These are phyloP conservation scores for Zaprionus capensis DNA, from an alignment of 1,140 invertebrate genomes.

Conservation along the genomic window DNA sequence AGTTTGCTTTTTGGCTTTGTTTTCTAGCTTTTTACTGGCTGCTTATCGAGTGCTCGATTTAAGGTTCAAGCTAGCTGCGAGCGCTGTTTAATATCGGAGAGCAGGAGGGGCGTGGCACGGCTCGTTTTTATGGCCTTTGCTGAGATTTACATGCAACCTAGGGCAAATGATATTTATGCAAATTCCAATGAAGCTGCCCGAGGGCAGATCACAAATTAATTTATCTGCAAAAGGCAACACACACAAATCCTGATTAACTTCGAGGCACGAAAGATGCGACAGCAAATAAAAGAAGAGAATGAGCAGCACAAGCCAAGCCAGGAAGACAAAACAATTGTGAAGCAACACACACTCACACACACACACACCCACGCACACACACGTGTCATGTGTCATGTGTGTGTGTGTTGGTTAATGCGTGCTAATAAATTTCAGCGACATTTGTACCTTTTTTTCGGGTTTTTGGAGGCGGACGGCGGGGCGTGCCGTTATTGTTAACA, in stretches of 20 bases:
- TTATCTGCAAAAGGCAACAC: slow-evolving; percentile 60
- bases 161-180: slow-evolving; percentile 78
- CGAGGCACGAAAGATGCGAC: slow-evolving; percentile 39
- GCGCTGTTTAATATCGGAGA: slow-evolving; percentile 23
- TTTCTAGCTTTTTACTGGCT: slow-evolving; percentile 8
- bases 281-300: slow-evolving; percentile 37
- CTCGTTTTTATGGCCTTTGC: slow-evolving; percentile 23
- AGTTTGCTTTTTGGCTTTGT: slow-evolving; percentile 32
- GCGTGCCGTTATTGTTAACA: slow-evolving; percentile 73
- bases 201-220: slow-evolving; percentile 68
- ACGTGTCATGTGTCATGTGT: background rate
- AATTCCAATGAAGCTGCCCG: slow-evolving; percentile 67
- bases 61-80: slow-evolving; percentile 3
- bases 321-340: slow-evolving; percentile 74
- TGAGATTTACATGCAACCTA: slow-evolving; percentile 62
- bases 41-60: slow-evolving; percentile 45
- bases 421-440: slow-evolving; percentile 77
- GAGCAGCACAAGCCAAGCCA: slow-evolving; percentile 54
- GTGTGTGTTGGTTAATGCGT: slow-evolving; percentile 69
- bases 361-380: slow-evolving; percentile 37
- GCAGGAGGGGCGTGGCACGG: background rate
- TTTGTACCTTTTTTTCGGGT: slow-evolving; percentile 69
- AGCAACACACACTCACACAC: slow-evolving; percentile 14
- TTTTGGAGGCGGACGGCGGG: slow-evolving; percentile 4
- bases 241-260: slow-evolving; percentile 81